These are phyloP conservation scores for Myiothlypis coronata DNA, from an alignment of 2,797 vertebrate genomes.

Conservation along the genomic window DNA sequence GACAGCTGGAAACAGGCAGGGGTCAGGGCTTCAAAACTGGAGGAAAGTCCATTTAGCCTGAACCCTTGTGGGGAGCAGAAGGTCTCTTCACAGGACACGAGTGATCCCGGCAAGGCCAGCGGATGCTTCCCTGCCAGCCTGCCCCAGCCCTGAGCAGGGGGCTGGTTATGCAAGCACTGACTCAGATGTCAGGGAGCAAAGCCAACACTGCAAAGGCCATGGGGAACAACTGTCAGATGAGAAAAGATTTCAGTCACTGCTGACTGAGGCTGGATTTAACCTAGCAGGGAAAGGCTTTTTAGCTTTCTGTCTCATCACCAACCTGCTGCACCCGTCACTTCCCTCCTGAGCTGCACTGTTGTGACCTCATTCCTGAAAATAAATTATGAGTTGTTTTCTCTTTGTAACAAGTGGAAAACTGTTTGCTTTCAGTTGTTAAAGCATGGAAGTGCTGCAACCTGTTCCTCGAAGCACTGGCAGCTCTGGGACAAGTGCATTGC, in stretches of 20 bases:
- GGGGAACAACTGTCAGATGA: neutral
- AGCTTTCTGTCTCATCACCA: slow-evolving; percentile 41
- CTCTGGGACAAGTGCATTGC: neutral
- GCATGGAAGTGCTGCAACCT: neutral
- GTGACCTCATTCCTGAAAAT: slow-evolving; percentile 12
- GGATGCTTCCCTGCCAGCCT: neutral
- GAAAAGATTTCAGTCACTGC: slow-evolving; percentile 14
- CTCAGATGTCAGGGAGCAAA: slow-evolving; percentile 11
- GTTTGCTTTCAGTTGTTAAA: neutral
- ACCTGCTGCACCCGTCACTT: neutral
- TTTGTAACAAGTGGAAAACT: neutral
- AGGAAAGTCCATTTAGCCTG: neutral
- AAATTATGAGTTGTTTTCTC: slow-evolving; percentile 1
- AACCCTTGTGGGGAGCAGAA: neutral
- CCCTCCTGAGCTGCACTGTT: neutral
- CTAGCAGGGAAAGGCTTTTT: slow-evolving; percentile 11
- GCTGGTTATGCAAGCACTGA: neutral
- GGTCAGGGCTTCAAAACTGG: neutral
- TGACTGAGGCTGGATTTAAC: slow-evolving; percentile 31
- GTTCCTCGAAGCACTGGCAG: neutral
- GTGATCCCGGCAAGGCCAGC: neutral
- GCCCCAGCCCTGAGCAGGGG: neutral
- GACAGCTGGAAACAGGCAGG: neutral
- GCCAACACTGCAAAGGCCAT: neutral
- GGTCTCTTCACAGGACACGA: neutral